Evolutionary conservation across 2,113 vertebrate genomes (phyloP).

Genomic region (Glaucidium brasilianum): DNA sequence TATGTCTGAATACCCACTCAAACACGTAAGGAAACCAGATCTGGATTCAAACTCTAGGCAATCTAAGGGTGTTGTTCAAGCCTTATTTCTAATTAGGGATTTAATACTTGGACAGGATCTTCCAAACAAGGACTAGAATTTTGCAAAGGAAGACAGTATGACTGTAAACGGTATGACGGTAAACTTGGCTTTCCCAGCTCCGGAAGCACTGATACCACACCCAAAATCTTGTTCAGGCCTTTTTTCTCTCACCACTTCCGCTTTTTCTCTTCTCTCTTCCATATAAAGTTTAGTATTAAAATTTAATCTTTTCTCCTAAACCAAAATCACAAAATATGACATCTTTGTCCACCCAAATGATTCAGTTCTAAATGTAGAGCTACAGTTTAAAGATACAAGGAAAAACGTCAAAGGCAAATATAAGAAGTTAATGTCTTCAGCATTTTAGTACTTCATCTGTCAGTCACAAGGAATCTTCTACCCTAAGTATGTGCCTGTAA

Average conservation of each 20-base stretch:
- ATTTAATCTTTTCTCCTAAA: background rate
- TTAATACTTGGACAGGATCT: background rate
- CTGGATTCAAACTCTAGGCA: background rate
- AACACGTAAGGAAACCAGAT: background rate
- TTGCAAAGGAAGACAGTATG: background rate
- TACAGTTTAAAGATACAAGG: background rate
- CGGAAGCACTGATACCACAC: constrained; percentile 13
- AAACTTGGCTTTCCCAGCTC: constrained; percentile 3
- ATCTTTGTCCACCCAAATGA: background rate
- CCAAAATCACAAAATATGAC: background rate
- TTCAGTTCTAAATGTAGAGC: background rate
- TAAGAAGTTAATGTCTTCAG: background rate
- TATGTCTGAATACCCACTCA: background rate
- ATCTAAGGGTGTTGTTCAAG: background rate
- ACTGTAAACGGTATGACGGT: background rate
- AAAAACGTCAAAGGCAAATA: background rate
- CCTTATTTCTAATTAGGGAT: background rate
- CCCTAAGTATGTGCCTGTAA: background rate
- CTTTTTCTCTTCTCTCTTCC: constrained; percentile 41
- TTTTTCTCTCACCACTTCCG: constrained; percentile 1
- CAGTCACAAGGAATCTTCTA: background rate
- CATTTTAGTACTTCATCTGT: background rate
- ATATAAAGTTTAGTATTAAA: background rate
- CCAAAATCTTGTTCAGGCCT: background rate
- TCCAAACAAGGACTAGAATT: background rate